Evolutionary conservation across 2,888 invertebrate species (phyloP), one percentile per base, ranked within the genome.

Genomic region (Diloba caeruleocephala): DNA sequence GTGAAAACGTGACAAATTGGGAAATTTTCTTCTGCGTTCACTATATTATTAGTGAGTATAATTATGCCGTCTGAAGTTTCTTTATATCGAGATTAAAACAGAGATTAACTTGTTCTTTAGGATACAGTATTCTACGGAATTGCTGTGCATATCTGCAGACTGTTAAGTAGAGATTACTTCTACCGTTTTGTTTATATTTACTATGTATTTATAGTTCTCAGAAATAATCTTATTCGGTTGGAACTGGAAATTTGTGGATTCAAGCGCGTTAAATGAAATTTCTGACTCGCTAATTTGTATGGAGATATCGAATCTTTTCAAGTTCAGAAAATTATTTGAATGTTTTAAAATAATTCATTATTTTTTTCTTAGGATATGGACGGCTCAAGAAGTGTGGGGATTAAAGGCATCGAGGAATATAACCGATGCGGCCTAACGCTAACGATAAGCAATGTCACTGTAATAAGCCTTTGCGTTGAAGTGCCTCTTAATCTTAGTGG

Each of bases 401-500:
- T 19, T 3, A 19, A 3, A 19, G 5, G 2, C 5, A 28, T 39
- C 29, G n/a, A n/a, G n/a, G 12, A 43, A 32, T 43, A 46, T 56
- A 42, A 38, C n/a, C 10, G 23, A 31, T 29, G 12, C 62, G 38
- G 49, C 21, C 1, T 31, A 62, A 48, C 56, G 9, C 26, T 37
- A 25, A 61, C 29, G 44, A 21, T 10, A 25, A 48, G 33, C 41
- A 50, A 64, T 59, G 42, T 54, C 28, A 43, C 21, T 10, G n/a
- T 55, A 54, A 59, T 55, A 49, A 52, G 12, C 32, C 34, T 49
- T 10, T 52, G 41, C 42, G 34, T 37, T 32, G 8, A 26, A 17
- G 15, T 28, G 10, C 32, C 31, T 33, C 29, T 54, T 50, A 52
- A 55, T 39, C 39, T 49, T 17, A 31, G 39, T 39, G 7, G 21